Evolutionary conservation across 2,888 invertebrate genomes (phyloP).

Genomic region (Epinotia bilunana): DNA sequence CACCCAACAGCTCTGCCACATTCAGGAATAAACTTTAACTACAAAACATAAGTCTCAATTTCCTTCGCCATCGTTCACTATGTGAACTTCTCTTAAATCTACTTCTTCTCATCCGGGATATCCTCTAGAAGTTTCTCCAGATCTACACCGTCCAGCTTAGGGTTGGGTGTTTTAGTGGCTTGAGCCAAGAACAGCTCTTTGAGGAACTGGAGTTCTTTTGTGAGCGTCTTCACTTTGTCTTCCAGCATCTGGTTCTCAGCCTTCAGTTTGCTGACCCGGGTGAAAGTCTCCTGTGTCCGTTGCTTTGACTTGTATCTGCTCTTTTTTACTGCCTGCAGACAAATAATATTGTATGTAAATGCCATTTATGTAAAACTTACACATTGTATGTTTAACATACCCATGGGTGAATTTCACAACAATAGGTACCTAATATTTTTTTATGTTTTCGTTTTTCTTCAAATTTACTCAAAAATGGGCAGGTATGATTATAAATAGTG

Average conservation of each 20-base stretch:
- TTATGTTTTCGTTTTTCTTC: no score
- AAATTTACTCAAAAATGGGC: no score
- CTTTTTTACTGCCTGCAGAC: slow-evolving; percentile 90
- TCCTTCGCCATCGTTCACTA: not conserved
- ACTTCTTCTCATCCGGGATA: slow-evolving; percentile 72
- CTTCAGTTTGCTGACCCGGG: slow-evolving; percentile 89
- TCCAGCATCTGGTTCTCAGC: slow-evolving; percentile 91
- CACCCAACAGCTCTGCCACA: not conserved
- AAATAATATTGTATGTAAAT: slow-evolving; percentile 13
- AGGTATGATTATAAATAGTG: no score
- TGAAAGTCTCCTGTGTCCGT: slow-evolving; percentile 90
- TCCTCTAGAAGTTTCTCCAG: slow-evolving; percentile 84
- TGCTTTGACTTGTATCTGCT: slow-evolving; percentile 91
- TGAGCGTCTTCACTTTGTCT: slow-evolving; percentile 91
- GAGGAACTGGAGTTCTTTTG: slow-evolving; percentile 90
- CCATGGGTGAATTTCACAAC: no score
- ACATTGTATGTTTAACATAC: no score
- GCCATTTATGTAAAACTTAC: no score
- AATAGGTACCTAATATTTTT: no score
- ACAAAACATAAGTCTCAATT: not conserved
- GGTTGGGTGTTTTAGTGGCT: slow-evolving; percentile 85
- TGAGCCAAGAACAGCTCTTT: slow-evolving; percentile 93
- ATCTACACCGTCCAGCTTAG: slow-evolving; percentile 84
- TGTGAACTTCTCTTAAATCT: slow-evolving; percentile 26
- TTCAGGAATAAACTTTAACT: not conserved